Base-by-base conservation (phyloP, 2,888 invertebrate species). In the Epirrita christyi region DNA sequence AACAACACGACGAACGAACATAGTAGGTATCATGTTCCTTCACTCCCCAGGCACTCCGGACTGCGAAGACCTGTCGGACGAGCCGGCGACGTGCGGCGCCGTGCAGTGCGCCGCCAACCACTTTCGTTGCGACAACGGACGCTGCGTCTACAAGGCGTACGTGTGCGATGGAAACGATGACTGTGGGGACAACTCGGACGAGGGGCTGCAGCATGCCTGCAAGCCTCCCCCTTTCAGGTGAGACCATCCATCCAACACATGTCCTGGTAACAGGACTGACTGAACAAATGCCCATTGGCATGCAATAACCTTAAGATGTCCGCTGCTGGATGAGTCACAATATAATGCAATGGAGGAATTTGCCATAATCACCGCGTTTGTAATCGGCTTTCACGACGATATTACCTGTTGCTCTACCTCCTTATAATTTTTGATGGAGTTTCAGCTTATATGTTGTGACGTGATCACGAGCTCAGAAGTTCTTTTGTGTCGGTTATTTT, bases 161-260 rank as follows among this genome's bases (percentile, higher is more conserved):
- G 96, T 98, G 61, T 99, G 98, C 82, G 98, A 98, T 84, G 98
- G 98, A 1, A 95, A 95, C 77, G 97, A 98, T 81, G 98, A 98
- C 83, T 98, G 98, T 79, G 96, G 97, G 0, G 98, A 98, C 84
- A 95, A 94, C 46, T 96, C 96, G 0, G 98, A 98, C 83, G 98
- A 98, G 87, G 96, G 97, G 41, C 85, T 93, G 4, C 85, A 93
- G 46, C 97, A 97, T 77, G 97, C 97, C 28, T 98, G 97, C 83
- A 93, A 94, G 14, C 94, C 96, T 42, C 96, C 96, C 7, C 94
- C 94, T 1, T 96, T 95, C 86, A 94, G 89, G 88, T 83, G 29
- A 15, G n/a, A 8, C 5, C 5, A 8, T 15, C 15, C 9, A 10
- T 11, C 41, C 7, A 15, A 15, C 41, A n/a, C 36, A n/a, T 21